Percentiles rank a stretch among this genome's conserved stretches.
phyloP scores from a whole-genome alignment of 1,140 invertebrate genomes.

The Propsilocerus akamusi region DNA sequence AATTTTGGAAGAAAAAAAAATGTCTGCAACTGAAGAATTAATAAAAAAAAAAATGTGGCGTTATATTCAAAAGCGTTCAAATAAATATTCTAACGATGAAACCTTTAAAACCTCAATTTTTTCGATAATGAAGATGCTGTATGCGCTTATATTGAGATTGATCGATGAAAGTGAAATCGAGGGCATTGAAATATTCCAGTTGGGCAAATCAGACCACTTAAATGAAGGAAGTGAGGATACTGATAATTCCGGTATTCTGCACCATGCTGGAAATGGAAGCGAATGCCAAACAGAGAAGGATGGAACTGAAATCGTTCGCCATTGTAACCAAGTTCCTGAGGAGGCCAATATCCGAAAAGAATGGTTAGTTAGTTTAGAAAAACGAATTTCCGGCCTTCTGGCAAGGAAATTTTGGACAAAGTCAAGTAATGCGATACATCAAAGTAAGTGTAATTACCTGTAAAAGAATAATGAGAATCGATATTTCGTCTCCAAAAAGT shows the following conservation, averaged over 20 bases:
- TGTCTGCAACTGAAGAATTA: too few relatives aligned
- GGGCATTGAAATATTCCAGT: not conserved
- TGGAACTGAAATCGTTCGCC: not conserved
- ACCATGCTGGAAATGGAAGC: not conserved
- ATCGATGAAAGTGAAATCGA: too few relatives aligned
- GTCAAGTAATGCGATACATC: not conserved
- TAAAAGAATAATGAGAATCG: not conserved
- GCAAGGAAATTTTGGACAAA: not conserved
- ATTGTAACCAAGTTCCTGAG: not conserved
- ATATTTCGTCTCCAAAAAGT: too few relatives aligned
- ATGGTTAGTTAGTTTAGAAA: not conserved
- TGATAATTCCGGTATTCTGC: not conserved
- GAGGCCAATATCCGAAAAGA: not conserved
- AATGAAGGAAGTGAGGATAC: too few relatives aligned
- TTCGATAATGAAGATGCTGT: slow-evolving; percentile 14
- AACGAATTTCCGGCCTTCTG: not conserved
- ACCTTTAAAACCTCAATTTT: slow-evolving; percentile 11
- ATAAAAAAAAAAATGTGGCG: too few relatives aligned
- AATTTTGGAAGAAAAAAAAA: too few relatives aligned
- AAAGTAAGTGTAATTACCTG: not conserved
- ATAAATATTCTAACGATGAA: not conserved
- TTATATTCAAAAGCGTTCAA: too few relatives aligned
- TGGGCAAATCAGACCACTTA: too few relatives aligned
- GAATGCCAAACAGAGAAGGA: not conserved
- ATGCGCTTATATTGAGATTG: slow-evolving; percentile 12